Conservation (phyloP, 2,797 vertebrate genomes). For the Melanotaenia trifasciata region DNA sequence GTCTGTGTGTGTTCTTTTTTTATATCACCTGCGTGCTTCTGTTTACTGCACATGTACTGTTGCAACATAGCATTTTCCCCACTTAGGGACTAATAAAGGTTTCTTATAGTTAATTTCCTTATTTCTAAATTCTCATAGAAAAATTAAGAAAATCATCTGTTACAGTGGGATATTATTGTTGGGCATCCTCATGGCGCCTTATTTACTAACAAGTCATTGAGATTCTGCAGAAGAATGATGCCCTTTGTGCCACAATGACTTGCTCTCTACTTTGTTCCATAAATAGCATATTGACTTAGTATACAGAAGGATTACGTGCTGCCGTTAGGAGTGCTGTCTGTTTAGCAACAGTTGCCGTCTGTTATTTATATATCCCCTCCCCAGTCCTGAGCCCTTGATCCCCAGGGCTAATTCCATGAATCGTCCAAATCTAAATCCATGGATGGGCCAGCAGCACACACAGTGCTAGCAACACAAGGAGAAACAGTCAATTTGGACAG, state of each 20-base stretch:
- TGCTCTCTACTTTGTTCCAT: constrained; percentile 30
- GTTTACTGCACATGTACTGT: no score
- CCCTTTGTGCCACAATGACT: not conserved
- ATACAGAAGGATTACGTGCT: constrained; percentile 63
- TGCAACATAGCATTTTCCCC: no score
- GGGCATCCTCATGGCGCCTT: not conserved
- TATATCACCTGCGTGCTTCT: no score
- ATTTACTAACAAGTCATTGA: not conserved
- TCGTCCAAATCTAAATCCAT: constrained; percentile 83
- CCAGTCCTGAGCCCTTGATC: constrained; percentile 78
- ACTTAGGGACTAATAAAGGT: no score
- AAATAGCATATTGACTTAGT: constrained; percentile 52
- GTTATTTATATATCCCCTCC: constrained; percentile 53
- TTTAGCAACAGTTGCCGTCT: constrained; percentile 62
- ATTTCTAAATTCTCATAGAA: not conserved
- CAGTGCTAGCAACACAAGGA: constrained; percentile 29
- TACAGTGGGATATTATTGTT: not conserved
- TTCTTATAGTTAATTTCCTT: no score
- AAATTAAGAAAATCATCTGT: not conserved
- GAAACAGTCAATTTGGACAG: constrained; percentile 15
- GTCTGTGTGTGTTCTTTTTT: no score
- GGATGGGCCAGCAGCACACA: constrained; percentile 55
- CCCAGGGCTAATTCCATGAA: constrained; percentile 81
- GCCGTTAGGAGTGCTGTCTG: constrained; percentile 50
- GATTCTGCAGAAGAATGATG: constrained; percentile 1